A percentile compares a stretch with the other conserved stretches of the same genome.
Evolutionary conservation across 2,797 vertebrate genomes (phyloP).

Genomic region (Moxostoma hubbsi): DNA sequence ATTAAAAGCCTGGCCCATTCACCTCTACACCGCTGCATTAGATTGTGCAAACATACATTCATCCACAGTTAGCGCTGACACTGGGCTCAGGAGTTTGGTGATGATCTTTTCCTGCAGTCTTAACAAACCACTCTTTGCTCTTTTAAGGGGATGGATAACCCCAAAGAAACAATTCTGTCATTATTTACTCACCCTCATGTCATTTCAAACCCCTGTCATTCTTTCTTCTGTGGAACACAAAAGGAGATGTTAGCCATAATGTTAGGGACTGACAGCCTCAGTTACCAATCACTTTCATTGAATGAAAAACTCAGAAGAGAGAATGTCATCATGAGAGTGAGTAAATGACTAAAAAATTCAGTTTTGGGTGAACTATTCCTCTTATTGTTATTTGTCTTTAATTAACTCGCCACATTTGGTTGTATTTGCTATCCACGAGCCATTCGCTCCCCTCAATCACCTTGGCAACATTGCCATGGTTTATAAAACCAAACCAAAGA

Average conservation of each 20-base stretch:
- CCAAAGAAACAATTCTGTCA: no score
- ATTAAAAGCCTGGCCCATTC: conserved; percentile 82
- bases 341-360: not conserved
- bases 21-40: conserved; percentile 81
- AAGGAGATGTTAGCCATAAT: no score
- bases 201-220: no score
- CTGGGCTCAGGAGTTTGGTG: conserved; percentile 65
- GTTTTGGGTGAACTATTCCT: not conserved
- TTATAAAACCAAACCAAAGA: conserved; percentile 50
- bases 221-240: no score
- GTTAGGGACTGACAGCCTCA: no score
- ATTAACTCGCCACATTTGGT: conserved; percentile 2
- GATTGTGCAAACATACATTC: conserved; percentile 80
- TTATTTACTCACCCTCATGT: no score
- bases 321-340: not conserved
- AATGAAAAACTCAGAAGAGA: no score
- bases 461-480: conserved; percentile 35
- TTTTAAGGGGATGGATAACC: conserved; percentile 20
- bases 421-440: conserved; percentile 21
- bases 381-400: not conserved
- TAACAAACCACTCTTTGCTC: conserved; percentile 47
- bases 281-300: not conserved
- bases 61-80: conserved; percentile 73
- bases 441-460: conserved; percentile 31
- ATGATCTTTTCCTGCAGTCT: conserved; percentile 52